Evolutionary conservation across 2,113 vertebrate genomes (phyloP).

Genomic region (Syngnathoides biaculeatus): DNA sequence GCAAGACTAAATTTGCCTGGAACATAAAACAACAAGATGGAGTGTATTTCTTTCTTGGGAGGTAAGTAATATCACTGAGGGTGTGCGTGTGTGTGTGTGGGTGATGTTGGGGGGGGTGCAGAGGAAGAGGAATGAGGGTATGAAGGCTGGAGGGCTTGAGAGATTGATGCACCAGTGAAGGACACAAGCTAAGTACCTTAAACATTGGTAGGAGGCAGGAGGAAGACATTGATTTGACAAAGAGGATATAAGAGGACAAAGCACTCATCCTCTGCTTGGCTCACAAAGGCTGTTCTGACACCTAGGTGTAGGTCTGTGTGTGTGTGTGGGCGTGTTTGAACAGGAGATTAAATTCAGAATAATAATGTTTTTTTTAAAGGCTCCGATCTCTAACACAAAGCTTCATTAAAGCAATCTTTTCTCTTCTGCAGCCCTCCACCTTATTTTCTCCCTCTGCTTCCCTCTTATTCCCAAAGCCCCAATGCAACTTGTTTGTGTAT

Average conservation of each 20-base stretch:
- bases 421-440: slow-evolving; percentile 38
- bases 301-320: slow-evolving; percentile 3
- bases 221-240: slow-evolving; percentile 35
- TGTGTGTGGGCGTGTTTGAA: slow-evolving; percentile 7
- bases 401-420: slow-evolving; percentile 25
- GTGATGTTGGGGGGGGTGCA: not conserved
- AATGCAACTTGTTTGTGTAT: slow-evolving; percentile 69
- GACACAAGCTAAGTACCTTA: slow-evolving; percentile 37
- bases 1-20: slow-evolving; percentile 63
- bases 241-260: slow-evolving; percentile 15
- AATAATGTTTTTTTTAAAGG: slow-evolving; percentile 28
- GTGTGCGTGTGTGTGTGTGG: not conserved
- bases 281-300: slow-evolving; percentile 9
- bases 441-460: slow-evolving; percentile 41
- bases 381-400: slow-evolving; percentile 20
- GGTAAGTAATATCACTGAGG: slow-evolving; percentile 57
- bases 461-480: slow-evolving; percentile 56
- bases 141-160: slow-evolving; percentile 7
- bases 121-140: slow-evolving; percentile 2
- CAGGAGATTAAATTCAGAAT: slow-evolving; percentile 14
- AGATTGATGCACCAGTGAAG: slow-evolving; percentile 42
- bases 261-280: slow-evolving; percentile 29
- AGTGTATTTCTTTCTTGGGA: slow-evolving; percentile 55
- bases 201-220: slow-evolving; percentile 1
- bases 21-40: slow-evolving; percentile 67